Evolutionary conservation across 2,888 invertebrate species (phyloP).

Genomic region (Tetropium fuscum): DNA sequence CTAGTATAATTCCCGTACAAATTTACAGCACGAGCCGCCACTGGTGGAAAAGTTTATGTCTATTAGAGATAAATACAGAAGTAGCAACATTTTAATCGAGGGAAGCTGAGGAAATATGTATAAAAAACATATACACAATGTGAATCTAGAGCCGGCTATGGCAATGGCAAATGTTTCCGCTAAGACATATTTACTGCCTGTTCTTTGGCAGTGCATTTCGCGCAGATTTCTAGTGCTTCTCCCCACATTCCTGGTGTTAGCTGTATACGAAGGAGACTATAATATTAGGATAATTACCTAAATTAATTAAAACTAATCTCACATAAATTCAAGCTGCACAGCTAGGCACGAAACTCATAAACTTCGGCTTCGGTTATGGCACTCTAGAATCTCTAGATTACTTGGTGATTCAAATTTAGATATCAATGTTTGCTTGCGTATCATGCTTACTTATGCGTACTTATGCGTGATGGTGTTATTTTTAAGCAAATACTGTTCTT

Average conservation of each 20-base stretch:
- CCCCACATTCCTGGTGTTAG: slow-evolving; percentile 28
- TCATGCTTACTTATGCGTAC: slow-evolving; percentile 14
- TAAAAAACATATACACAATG: too few species aligned
- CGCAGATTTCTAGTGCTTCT: slow-evolving; percentile 36
- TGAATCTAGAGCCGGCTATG: too few species aligned
- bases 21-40: too few species aligned
- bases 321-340: slow-evolving; percentile 47
- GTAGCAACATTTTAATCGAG: too few species aligned
- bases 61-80: too few species aligned
- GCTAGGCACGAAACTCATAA: slow-evolving; percentile 29
- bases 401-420: slow-evolving; percentile 27
- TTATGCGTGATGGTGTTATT: slow-evolving; percentile 3
- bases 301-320: slow-evolving; percentile 56
- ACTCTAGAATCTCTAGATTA: slow-evolving; percentile 13
- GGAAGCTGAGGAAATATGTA: too few species aligned
- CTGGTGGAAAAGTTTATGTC: too few species aligned
- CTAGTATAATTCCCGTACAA: too few species aligned
- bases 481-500: slow-evolving; percentile 3
- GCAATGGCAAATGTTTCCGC: neutral
- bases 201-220: slow-evolving; percentile 4
- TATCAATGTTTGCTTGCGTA: slow-evolving; percentile 20
- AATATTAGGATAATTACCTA: slow-evolving; percentile 52
- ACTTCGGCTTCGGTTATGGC: slow-evolving; percentile 26
- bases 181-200: neutral
- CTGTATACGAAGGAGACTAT: slow-evolving; percentile 38